Conservation (phyloP, 2,797 vertebrate species). For the Cetoscarus ocellatus region DNA sequence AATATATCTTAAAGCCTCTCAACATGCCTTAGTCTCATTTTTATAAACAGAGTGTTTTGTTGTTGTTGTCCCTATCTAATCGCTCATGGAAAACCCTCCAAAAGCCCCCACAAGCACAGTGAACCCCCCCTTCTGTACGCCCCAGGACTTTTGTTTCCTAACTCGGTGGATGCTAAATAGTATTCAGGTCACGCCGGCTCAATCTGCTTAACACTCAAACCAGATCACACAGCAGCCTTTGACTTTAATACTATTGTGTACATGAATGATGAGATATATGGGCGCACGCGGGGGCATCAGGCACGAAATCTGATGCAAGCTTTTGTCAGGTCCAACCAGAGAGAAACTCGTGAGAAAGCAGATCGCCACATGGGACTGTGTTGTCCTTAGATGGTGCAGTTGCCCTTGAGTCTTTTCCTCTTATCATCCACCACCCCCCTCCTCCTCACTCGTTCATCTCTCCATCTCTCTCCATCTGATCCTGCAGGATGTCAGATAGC, state of each 20-base stretch:
- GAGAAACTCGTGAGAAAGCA: constrained; percentile 50
- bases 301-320: constrained; percentile 43
- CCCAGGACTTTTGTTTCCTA: constrained; percentile 70
- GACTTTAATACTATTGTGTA: constrained; percentile 63
- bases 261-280: constrained; percentile 44
- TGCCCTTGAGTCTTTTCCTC: constrained; percentile 72
- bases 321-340: constrained; percentile 46
- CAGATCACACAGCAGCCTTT: constrained; percentile 60
- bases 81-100: constrained; percentile 12
- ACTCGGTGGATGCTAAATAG: constrained; percentile 59
- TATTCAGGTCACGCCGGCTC: constrained; percentile 71
- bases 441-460: constrained; percentile 32
- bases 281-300: not conserved
- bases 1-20: not conserved
- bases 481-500: constrained; percentile 71
- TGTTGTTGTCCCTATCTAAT: constrained; percentile 28
- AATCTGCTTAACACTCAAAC: constrained; percentile 71
- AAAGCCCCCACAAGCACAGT: constrained; percentile 5
- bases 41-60: constrained; percentile 11
- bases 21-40: too few species aligned
- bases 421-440: constrained; percentile 30
- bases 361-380: constrained; percentile 65
- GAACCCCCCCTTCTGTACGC: constrained; percentile 1
- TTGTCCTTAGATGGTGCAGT: constrained; percentile 70
- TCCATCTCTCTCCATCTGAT: constrained; percentile 65